phyloP scores from a whole-genome alignment of 1,140 invertebrate genomes.

The Holcopasites calliopsidis region DNA sequence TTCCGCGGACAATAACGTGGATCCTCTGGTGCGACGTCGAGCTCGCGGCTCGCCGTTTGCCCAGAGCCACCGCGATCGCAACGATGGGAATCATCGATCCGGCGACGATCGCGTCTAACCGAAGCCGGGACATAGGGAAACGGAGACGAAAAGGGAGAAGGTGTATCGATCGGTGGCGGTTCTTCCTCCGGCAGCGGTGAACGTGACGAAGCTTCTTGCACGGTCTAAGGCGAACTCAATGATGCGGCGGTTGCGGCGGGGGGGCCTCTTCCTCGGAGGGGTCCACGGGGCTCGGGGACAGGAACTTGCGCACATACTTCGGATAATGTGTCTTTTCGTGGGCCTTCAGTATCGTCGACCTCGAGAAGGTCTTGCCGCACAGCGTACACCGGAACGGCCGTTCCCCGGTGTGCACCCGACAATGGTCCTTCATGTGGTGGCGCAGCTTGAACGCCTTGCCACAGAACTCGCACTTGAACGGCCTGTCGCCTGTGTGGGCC shows the following conservation, averaged over 20 bases:
- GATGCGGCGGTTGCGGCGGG: slow-evolving; percentile 70
- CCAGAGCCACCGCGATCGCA: neutral
- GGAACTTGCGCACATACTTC: slow-evolving; percentile 92
- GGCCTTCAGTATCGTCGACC: slow-evolving; percentile 93
- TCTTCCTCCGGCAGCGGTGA: slow-evolving; percentile 36
- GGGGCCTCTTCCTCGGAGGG: slow-evolving; percentile 88
- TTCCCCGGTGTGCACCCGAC: slow-evolving; percentile 94
- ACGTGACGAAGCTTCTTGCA: slow-evolving; percentile 40
- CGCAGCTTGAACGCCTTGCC: slow-evolving; percentile 93
- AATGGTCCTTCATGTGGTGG: slow-evolving; percentile 96
- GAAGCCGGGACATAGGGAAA: neutral
- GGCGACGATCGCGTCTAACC: neutral
- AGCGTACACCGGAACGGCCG: slow-evolving; percentile 92
- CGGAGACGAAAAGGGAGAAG: neutral
- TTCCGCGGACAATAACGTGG: neutral
- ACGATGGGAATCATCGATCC: slow-evolving; percentile 5
- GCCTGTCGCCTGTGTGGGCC: slow-evolving; percentile 92
- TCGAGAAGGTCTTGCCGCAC: slow-evolving; percentile 94
- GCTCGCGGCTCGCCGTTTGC: neutral
- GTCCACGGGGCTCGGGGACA: slow-evolving; percentile 91
- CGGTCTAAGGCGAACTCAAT: slow-evolving; percentile 68
- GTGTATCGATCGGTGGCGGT: slow-evolving; percentile 20
- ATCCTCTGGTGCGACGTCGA: neutral
- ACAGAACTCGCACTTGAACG: slow-evolving; percentile 95
- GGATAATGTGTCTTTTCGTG: slow-evolving; percentile 96